Percentiles rank a stretch among this genome's conserved stretches.
phyloP scores from a whole-genome alignment of 2,113 vertebrate species.

The Micromys minutus region DNA sequence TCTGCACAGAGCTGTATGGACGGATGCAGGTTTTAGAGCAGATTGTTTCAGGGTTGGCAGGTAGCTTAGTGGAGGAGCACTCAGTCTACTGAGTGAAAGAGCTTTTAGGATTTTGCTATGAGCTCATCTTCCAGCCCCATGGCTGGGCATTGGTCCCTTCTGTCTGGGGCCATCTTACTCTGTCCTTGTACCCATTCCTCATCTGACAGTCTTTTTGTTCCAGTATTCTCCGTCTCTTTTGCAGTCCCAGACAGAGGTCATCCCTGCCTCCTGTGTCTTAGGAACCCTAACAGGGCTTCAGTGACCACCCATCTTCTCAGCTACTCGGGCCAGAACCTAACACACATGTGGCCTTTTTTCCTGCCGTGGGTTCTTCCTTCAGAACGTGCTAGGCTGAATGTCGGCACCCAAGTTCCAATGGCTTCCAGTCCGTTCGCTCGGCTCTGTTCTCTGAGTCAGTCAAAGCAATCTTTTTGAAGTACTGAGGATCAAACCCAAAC shows the following conservation, averaged over 20 bases:
- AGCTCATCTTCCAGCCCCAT: background rate
- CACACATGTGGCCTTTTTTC: background rate
- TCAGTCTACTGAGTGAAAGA: background rate
- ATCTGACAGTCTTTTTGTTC: background rate
- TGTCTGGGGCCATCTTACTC: background rate
- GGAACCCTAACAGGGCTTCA: background rate
- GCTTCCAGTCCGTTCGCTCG: background rate
- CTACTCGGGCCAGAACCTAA: background rate
- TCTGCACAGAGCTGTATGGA: background rate
- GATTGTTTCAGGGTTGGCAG: background rate
- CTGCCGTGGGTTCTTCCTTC: background rate
- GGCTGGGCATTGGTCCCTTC: background rate
- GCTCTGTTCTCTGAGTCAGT: background rate
- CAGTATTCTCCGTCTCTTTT: background rate
- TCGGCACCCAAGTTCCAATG: background rate
- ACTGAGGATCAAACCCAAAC: background rate
- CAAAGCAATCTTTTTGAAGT: background rate
- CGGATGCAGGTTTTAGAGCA: background rate
- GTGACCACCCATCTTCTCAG: background rate
- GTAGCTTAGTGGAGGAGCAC: too few species aligned
- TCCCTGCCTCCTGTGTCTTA: background rate
- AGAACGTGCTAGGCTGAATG: rapidly evolving
- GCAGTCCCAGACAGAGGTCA: background rate
- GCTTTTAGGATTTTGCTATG: background rate
- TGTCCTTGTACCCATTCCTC: background rate